phyloP scores from a whole-genome alignment of 2,888 invertebrate species.

The Ptychoptera contaminata region DNA sequence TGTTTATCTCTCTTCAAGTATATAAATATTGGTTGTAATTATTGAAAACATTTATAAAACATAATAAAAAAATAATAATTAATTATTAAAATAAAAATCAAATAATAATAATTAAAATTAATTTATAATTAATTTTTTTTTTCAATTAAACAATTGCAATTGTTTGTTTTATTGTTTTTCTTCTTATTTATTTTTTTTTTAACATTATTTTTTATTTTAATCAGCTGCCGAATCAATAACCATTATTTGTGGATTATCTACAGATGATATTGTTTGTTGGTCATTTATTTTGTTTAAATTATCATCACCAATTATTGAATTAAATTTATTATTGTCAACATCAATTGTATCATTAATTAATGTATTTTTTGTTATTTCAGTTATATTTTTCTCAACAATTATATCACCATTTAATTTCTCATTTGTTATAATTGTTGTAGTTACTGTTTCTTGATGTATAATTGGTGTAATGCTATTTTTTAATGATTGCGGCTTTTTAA shows the following conservation, averaged over 20 bases:
- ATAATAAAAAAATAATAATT: too few relatives aligned
- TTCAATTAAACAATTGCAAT: neutral
- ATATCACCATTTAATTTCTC: slow-evolving; percentile 2
- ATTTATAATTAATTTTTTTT: neutral
- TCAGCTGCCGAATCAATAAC: slow-evolving; percentile 8
- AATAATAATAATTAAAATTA: neutral
- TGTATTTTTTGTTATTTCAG: neutral
- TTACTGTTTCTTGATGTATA: neutral
- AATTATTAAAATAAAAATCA: too few relatives aligned
- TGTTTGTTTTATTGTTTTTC: neutral
- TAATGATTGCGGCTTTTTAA: slow-evolving; percentile 2
- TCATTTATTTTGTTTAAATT: neutral
- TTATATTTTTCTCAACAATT: slow-evolving; percentile 1
- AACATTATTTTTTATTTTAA: neutral
- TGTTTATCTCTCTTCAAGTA: too few relatives aligned
- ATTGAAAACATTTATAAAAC: too few relatives aligned
- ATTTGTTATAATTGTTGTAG: slow-evolving; percentile 2
- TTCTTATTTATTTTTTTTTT: neutral
- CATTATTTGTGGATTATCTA: slow-evolving; percentile 5
- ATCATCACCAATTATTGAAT: neutral
- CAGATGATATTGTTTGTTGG: neutral
- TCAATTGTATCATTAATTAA: neutral
- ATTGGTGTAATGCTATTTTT: slow-evolving; percentile 2
- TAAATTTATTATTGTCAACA: neutral
- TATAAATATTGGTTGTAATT: too few relatives aligned